Evolutionary conservation across 2,113 vertebrate species (phyloP), one percentile per base, ranked within the genome.

Genomic region (Lampris incognitus): DNA sequence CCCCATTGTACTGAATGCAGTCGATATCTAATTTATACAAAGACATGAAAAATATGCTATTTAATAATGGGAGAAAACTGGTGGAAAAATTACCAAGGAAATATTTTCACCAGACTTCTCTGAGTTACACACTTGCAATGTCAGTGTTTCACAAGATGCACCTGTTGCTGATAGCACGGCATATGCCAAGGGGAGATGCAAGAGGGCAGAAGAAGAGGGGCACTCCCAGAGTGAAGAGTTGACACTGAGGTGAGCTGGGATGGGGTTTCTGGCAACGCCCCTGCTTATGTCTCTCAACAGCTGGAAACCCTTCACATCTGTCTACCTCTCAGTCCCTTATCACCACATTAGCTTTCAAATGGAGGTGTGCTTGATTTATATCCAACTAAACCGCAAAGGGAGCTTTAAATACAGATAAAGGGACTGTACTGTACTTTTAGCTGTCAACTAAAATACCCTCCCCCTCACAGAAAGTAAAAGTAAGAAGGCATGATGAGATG

Each of bases 291-390:
- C 24, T 24, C 70, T 74, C 5, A 0, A 79, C 56, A 69, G 57
- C 24, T 4, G 11, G 55, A 74, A 46, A 72, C 41, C 48, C 48
- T 72, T 56, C 68, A 69, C 76, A 81, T 66, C 66, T 76, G 72
- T 78, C 69, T 42, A 7, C 58, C 63, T 76, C 73, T 61, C 83
- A 72, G 66, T 55, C 74, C 13, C 71, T 79, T 68, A 80, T 86
- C 69, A 38, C 37, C 55, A 36, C 83, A 86, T 82, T 84, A 72
- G 72, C 78, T 79, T 79, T 52, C 61, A 79, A 88, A 86, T 83
- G 81, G 81, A 82, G 76, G 56, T 36, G 0, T 49, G 64, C 71
- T 79, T 85, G 81, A 87, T 81, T 84, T 77, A 86, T 72, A 63
- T 63, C 48, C 49, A 73, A 81, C 81, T 65, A 82, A 76, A 67